Conservation (phyloP, 1,140 invertebrate species). For the Odontomachus brunneus region DNA sequence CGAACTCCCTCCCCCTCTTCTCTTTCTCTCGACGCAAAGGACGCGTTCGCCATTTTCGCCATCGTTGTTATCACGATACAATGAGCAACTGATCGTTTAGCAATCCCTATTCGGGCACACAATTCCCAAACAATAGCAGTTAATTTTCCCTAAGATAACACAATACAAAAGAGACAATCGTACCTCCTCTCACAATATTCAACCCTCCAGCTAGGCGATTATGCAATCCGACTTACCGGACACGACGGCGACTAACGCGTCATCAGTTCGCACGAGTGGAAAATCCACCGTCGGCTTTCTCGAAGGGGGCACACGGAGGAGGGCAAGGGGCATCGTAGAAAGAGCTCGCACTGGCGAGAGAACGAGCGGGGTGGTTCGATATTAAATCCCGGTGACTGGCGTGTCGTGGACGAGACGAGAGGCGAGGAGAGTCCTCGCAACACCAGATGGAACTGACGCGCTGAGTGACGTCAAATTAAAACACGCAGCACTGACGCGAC, state of each 20-base stretch:
- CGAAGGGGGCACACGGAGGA: slow-evolving; percentile 19
- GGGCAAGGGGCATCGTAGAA: slow-evolving; percentile 15
- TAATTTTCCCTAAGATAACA: neutral
- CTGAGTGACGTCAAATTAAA: slow-evolving; percentile 85
- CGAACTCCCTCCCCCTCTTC: neutral
- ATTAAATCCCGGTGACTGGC: slow-evolving; percentile 83
- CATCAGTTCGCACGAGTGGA: slow-evolving; percentile 53
- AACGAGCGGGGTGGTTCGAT: slow-evolving; percentile 77
- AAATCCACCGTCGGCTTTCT: slow-evolving; percentile 57
- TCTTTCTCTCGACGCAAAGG: neutral
- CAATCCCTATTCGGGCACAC: neutral
- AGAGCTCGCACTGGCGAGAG: slow-evolving; percentile 47
- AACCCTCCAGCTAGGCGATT: slow-evolving; percentile 64
- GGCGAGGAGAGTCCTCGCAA: slow-evolving; percentile 79
- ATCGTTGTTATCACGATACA: no score
- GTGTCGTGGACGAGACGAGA: slow-evolving; percentile 79
- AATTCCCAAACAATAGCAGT: neutral
- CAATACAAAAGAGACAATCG: neutral
- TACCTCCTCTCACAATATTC: slow-evolving; percentile 30
- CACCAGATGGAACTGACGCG: slow-evolving; percentile 83
- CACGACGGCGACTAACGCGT: slow-evolving; percentile 50
- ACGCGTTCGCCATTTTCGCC: no score
- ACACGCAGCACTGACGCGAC: slow-evolving; percentile 82
- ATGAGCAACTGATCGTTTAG: no score
- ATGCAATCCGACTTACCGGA: slow-evolving; percentile 70